Base-by-base conservation (phyloP, 2,888 invertebrate genomes). In the Eurytoma adleriae region DNA sequence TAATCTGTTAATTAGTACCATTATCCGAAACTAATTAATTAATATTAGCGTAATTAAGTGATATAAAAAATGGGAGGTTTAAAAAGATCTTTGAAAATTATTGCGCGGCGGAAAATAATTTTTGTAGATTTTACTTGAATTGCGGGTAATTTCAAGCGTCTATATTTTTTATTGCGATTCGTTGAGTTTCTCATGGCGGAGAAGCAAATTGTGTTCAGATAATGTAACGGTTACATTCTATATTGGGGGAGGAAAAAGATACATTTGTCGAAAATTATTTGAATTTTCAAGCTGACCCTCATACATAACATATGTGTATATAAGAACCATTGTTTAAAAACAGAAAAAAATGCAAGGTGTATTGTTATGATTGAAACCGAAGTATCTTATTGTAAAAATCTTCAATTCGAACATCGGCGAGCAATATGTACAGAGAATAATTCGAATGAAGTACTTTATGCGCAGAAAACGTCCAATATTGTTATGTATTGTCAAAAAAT, bases 201-300 rank as follows among this genome's bases (percentile, higher is more conserved):
- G 69, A 72, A 70, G 24, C 52, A 66, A 67, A 78, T 75, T 81
- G 81, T 78, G 78, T 81, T 81, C 75, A 81, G 48, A 72, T 72
- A 69, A 70, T 5, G 56, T 73, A 77, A 69, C n/a, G 10, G 7
- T 78, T 74, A 56, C 66, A 74, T 74, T 80, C 40, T 75, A 72
- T 70, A 62, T 18, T 20, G 30, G 20, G 7, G 14, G 14, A 67
- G 7, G 16, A 78, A 5, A 68, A 73, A 16, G 18, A 70, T 14
- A 30, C n/a, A 40, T 54, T 66, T 72, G 18, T 68, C 59, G 54
- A 75, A 57, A 64, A 75, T 79, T 56, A 79, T 79, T 79, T 79
- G 12, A 27, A 59, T 57, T 73, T 79, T 79, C 7, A 69, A 69
- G 27, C 40, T 14, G 18, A 61, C 48, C n/a, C 40, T 57, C 61